Conservation (phyloP, 2,888 invertebrate species). For the Arctia plantaginis region DNA sequence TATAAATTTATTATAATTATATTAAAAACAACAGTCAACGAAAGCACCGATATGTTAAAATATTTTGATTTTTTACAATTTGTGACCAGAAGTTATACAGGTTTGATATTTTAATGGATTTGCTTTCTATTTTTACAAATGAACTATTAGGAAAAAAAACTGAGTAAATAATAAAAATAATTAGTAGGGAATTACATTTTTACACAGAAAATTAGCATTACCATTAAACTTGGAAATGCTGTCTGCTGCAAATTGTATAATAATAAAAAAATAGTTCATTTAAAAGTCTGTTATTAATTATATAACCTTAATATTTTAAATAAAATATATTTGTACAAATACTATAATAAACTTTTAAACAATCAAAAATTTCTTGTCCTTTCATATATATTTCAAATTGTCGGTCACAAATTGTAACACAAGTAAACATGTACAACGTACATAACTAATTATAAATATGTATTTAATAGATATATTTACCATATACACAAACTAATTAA, state of each 20-base stretch:
- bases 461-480: slow-evolving; percentile 11
- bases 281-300: too few species aligned
- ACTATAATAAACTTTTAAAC: too few species aligned
- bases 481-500: slow-evolving; percentile 15
- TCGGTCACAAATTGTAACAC: background rate
- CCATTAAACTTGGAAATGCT: too few species aligned
- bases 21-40: slow-evolving; percentile 74
- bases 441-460: background rate
- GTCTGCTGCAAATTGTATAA: too few species aligned
- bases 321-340: too few species aligned
- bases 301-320: too few species aligned
- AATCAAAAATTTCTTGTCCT: background rate
- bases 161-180: too few species aligned
- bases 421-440: background rate
- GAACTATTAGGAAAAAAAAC: background rate
- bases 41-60: slow-evolving; percentile 76
- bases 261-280: too few species aligned
- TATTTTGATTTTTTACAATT: slow-evolving; percentile 33
- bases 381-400: background rate
- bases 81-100: slow-evolving; percentile 20
- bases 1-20: slow-evolving; percentile 40
- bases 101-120: background rate
- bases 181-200: too few species aligned
- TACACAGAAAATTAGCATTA: too few species aligned
- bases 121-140: background rate